These are phyloP conservation scores for Mormyrus hasselquistii DNA, from an alignment of 2,797 vertebrate genomes.

Conservation along the genomic window DNA sequence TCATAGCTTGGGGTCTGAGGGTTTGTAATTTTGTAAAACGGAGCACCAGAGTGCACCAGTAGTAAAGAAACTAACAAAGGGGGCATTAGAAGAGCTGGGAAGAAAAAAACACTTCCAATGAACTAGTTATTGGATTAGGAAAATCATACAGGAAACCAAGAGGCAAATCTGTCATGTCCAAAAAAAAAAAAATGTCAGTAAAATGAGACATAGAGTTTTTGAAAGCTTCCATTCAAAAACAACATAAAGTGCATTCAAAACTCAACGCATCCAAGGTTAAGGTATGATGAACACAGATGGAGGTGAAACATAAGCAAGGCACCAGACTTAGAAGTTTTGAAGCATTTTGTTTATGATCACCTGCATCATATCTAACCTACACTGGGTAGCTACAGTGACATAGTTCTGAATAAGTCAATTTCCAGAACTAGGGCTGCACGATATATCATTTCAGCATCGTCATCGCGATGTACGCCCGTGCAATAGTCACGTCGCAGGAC, in stretches of 20 bases:
- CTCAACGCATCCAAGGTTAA: neutral
- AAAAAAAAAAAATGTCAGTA: neutral
- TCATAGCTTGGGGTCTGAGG: neutral
- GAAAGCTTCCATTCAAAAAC: neutral
- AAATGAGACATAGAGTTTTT: neutral
- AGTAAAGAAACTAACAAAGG: neutral
- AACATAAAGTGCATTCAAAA: neutral
- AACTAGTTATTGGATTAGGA: constrained; percentile 18
- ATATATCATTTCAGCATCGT: too few species aligned
- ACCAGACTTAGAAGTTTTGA: neutral
- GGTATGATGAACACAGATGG: neutral
- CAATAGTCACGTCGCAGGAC: too few species aligned
- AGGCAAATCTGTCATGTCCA: neutral
- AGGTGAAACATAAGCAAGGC: neutral
- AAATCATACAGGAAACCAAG: neutral
- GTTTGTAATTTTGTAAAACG: neutral
- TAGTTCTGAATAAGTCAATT: neutral
- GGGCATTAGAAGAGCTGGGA: neutral
- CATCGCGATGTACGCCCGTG: too few species aligned
- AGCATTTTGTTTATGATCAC: neutral
- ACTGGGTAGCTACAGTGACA: neutral
- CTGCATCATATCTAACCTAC: neutral
- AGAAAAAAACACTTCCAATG: neutral
- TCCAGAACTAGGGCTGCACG: too few species aligned
- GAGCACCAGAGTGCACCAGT: neutral